phyloP scores from a whole-genome alignment of 2,113 vertebrate species.

The Cygnus buccinator region DNA sequence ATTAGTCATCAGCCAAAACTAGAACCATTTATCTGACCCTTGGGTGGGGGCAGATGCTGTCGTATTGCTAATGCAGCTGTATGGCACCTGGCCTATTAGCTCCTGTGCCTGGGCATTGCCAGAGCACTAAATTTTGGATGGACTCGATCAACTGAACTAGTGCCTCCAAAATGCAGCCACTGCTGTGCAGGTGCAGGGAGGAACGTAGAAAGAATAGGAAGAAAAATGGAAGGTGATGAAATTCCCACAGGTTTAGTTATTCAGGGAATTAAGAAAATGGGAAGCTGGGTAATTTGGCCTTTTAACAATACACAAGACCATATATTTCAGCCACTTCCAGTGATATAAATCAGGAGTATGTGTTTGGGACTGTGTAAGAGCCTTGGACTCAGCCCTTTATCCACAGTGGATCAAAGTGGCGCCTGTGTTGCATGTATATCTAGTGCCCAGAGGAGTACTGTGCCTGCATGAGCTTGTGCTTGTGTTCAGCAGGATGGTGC shows the following conservation, averaged over 20 bases:
- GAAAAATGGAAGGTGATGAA: background rate
- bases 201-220: background rate
- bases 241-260: background rate
- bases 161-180: background rate
- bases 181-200: background rate
- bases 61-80: background rate
- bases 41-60: background rate
- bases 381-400: background rate
- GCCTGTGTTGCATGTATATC: background rate
- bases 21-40: background rate
- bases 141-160: background rate
- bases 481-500: background rate
- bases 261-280: background rate
- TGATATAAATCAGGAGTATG: background rate
- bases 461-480: background rate
- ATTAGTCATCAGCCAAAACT: background rate
- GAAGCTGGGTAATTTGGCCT: background rate
- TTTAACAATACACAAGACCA: background rate
- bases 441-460: background rate
- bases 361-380: background rate
- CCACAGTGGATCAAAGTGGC: background rate
- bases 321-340: background rate
- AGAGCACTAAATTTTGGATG: background rate
- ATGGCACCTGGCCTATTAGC: background rate
- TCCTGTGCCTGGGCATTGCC: background rate